Base-by-base conservation (phyloP, 2,113 vertebrate genomes). In the chimpanzee (Pan troglodytes) region DNA sequence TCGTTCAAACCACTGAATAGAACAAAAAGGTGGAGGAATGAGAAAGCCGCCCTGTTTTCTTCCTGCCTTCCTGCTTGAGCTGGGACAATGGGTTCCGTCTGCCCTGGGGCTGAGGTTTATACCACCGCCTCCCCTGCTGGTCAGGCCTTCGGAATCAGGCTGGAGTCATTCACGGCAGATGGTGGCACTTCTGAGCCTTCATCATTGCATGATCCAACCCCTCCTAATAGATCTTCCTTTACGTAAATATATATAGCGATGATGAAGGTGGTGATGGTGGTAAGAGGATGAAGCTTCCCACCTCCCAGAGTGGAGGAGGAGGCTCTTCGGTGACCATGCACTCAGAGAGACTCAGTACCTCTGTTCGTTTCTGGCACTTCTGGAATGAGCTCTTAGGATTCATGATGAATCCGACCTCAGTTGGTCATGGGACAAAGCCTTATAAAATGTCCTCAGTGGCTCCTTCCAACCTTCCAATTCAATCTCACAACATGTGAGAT, bases 41-140 rank as follows among this genome's bases (percentile, higher is more conserved):
- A 1, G 0, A 40, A 12, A 8, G 2, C 8, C 18, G 3, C 22
- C 22, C 75, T 30, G 9, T 45, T 8, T 30, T 14, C 23, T 43
- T 76, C 75, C 61, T 4, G 73, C 17, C 35, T 43, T 40, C 5
- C 68, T 32, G 52, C 12, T 3, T 5, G 38, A 43, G 16, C 6
- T 30, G 12, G 14, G 30, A 59, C 2, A 23, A 1, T 18, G 57
- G 25, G 35, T 85, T 20, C 8, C 20, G 25, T 17, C 73, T 45
- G 27, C 20, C 32, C 45, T 45, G 22, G 64, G 27, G 0, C 11
- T 67, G 64, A 67, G 64, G 30, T 32, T 67, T 67, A 67, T 5
- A 32, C 64, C 64, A 67, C 13, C 64, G 2, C 11, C 64, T 67
- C 25, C 30, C 27, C 5, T 67, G 27, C 11, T 30, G 27, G 27